phyloP scores from a whole-genome alignment of 2,113 vertebrate genomes.

The Caloenas nicobarica region DNA sequence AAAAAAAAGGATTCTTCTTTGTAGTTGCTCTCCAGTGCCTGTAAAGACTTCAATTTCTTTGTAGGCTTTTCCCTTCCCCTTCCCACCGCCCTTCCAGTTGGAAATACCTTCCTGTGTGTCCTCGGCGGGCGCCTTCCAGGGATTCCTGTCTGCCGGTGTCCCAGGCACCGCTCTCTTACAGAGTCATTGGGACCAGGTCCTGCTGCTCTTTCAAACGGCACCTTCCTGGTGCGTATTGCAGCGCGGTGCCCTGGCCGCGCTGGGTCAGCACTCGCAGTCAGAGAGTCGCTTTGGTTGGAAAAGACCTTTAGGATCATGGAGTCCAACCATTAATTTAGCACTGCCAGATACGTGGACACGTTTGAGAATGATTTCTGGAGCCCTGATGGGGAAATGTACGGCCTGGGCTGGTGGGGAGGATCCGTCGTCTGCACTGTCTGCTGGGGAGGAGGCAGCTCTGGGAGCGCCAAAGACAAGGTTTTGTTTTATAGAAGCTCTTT shows the following conservation, averaged over 20 bases:
- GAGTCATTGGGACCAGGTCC: not conserved
- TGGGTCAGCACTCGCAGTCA: too few relatives aligned
- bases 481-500: not conserved
- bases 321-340: too few relatives aligned
- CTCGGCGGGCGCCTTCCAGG: conserved; percentile 23
- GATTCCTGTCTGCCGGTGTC: not conserved
- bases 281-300: too few relatives aligned
- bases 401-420: too few relatives aligned
- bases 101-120: conserved; percentile 35
- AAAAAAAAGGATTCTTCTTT: not conserved
- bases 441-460: not conserved
- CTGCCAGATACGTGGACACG: too few relatives aligned
- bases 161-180: not conserved
- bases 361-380: too few relatives aligned
- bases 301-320: too few relatives aligned
- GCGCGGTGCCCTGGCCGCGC: not conserved
- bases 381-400: too few relatives aligned
- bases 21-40: conserved; percentile 5
- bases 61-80: conserved; percentile 51
- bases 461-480: not conserved
- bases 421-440: not conserved
- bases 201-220: rapidly evolving
- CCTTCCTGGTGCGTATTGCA: not conserved
- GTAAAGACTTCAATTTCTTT: conserved; percentile 52
- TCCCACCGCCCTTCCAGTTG: conserved; percentile 15